Conservation (phyloP, 2,113 vertebrate genomes). For the Zapus hudsonius region DNA sequence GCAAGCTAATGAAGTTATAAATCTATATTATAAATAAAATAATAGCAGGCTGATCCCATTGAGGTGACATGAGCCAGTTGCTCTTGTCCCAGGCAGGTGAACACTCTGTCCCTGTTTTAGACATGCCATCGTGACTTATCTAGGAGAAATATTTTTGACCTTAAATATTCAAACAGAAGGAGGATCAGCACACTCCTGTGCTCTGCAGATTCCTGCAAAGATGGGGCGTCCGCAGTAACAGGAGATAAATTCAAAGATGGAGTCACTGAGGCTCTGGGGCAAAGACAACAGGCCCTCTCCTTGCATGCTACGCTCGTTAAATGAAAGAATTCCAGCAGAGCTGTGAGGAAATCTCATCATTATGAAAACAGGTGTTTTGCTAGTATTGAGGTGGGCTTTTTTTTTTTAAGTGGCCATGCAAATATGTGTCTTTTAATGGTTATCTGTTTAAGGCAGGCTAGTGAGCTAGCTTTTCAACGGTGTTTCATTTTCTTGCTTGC, state of each 20-base stretch:
- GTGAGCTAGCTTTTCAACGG: constrained; percentile 93
- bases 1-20: constrained; percentile 57
- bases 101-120: neutral
- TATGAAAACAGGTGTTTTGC: constrained; percentile 71
- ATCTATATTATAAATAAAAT: constrained; percentile 26
- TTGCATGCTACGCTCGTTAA: neutral
- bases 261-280: neutral
- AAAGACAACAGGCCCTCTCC: neutral
- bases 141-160: neutral
- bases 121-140: neutral
- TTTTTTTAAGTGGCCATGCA: constrained; percentile 63
- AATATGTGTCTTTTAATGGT: constrained; percentile 82
- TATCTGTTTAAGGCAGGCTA: constrained; percentile 91
- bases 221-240: accelerated
- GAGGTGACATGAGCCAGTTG: neutral
- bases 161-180: neutral
- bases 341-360: constrained; percentile 55
- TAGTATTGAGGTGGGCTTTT: constrained; percentile 72
- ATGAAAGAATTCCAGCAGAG: constrained; percentile 16
- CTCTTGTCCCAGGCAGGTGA: neutral
- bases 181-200: neutral
- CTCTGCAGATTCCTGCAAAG: neutral
- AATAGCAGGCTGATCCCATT: neutral
- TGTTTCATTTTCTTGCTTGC: constrained; percentile 99
- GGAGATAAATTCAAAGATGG: neutral